Evolutionary conservation across 1,140 invertebrate species (phyloP).

Genomic region (Ceratina australensis): DNA sequence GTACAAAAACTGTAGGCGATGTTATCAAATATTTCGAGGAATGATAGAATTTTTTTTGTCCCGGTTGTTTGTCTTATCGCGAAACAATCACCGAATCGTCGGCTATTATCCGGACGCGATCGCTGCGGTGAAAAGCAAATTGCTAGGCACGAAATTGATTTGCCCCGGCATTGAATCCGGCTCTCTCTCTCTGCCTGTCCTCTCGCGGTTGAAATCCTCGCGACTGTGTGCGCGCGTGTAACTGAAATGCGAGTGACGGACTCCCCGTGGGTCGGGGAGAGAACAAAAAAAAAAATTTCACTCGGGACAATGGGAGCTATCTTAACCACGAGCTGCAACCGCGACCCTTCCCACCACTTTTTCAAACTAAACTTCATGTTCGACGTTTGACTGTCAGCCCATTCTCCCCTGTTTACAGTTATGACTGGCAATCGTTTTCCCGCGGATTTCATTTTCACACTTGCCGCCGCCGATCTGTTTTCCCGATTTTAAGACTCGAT

Average conservation of each 20-base stretch:
- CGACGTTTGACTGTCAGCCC: constrained; percentile 22
- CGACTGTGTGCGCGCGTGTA: constrained; percentile 4
- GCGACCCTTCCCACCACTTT: not conserved
- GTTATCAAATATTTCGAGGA: constrained; percentile 31
- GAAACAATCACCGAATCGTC: constrained; percentile 34
- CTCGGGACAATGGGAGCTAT: constrained; percentile 23
- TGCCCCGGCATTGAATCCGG: constrained; percentile 23
- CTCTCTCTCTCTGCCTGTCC: not conserved
- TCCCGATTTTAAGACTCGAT: no score
- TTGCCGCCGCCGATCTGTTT: not conserved
- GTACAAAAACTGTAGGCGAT: not conserved
- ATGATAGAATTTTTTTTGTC: not conserved
- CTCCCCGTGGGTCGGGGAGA: no score
- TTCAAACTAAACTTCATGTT: constrained; percentile 14
- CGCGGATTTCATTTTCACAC: not conserved
- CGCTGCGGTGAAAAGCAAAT: constrained; percentile 43
- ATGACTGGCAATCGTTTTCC: not conserved
- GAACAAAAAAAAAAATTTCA: not conserved
- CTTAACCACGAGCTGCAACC: constrained; percentile 18
- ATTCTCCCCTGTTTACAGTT: not conserved
- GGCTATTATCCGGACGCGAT: constrained; percentile 34
- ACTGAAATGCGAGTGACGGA: constrained; percentile 24
- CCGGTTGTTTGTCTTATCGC: constrained; percentile 42
- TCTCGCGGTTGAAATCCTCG: constrained; percentile 9
- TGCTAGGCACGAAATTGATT: constrained; percentile 47